These are phyloP conservation scores for Melipona beecheii DNA, from an alignment of 2,888 invertebrate species.

Conservation along the genomic window DNA sequence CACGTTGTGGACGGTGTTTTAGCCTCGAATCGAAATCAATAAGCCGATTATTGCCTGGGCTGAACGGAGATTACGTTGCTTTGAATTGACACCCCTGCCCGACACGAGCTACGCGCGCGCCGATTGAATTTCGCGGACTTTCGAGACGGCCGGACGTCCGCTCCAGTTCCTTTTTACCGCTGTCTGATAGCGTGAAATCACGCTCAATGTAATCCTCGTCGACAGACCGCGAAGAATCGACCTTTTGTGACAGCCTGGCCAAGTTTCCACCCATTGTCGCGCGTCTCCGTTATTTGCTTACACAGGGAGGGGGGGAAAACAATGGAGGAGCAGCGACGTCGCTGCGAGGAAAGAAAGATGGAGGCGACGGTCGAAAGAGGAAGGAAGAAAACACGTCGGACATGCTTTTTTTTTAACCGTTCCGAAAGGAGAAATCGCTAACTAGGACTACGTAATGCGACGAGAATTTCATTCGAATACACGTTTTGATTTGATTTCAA, in stretches of 20 bases:
- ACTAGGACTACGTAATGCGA: not conserved
- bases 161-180: conserved; percentile 71
- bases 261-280: conserved; percentile 41
- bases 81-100: conserved; percentile 75
- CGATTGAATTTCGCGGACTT: conserved; percentile 73
- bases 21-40: conserved; percentile 78
- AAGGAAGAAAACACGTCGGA: not conserved
- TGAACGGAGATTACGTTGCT: conserved; percentile 80
- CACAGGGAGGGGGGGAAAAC: conserved; percentile 14
- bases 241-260: conserved; percentile 47
- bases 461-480: too few relatives aligned
- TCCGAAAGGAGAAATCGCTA: conserved; percentile 2
- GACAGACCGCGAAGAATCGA: conserved; percentile 52
- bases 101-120: conserved; percentile 61
- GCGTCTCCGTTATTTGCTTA: conserved; percentile 38
- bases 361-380: not conserved
- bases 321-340: conserved; percentile 12
- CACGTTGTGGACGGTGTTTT: conserved; percentile 47
- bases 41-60: conserved; percentile 79
- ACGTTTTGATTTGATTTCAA: too few relatives aligned
- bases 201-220: conserved; percentile 63
- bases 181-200: conserved; percentile 53
- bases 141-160: conserved; percentile 74
- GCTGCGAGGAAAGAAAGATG: conserved; percentile 26
- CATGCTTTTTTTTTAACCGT: not conserved